phyloP scores from a whole-genome alignment of 2,797 vertebrate genomes.

The Enteromius radiatus region DNA sequence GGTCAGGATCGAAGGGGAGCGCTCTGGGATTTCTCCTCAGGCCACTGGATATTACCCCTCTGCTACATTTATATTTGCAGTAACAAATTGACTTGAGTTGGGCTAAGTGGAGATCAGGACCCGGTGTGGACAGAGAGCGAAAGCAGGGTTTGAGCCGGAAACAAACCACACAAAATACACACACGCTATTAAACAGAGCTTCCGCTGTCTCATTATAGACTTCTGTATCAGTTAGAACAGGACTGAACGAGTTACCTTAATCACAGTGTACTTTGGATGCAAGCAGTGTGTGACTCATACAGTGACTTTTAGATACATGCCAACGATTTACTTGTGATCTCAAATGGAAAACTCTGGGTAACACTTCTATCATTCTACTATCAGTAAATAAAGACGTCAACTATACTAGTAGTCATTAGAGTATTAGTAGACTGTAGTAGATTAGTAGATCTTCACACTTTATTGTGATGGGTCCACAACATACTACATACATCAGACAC shows the following conservation, averaged over 20 bases:
- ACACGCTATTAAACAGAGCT: not conserved
- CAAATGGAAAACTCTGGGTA: too few relatives aligned
- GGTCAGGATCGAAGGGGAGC: constrained; percentile 83
- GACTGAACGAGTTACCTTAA: not conserved
- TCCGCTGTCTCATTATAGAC: not conserved
- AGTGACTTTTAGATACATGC: not conserved
- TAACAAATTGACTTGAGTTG: constrained; percentile 86
- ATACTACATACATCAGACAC: too few relatives aligned
- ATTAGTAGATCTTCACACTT: too few relatives aligned
- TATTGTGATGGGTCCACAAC: too few relatives aligned
- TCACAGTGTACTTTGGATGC: not conserved
- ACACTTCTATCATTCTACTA: too few relatives aligned
- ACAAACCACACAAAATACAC: constrained; percentile 37
- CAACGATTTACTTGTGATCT: too few relatives aligned
- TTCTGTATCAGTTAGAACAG: not conserved
- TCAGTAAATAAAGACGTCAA: too few relatives aligned
- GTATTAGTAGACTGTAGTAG: too few relatives aligned
- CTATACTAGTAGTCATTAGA: too few relatives aligned
- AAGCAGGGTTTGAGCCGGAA: constrained; percentile 67
- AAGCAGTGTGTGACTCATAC: not conserved
- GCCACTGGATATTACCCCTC: constrained; percentile 83
- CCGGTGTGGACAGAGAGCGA: constrained; percentile 67
- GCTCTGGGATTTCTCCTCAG: constrained; percentile 77
- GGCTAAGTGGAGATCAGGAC: constrained; percentile 81
- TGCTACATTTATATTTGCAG: constrained; percentile 85